Conservation (phyloP, 2,888 invertebrate genomes). For the Drosophila mercatorum region DNA sequence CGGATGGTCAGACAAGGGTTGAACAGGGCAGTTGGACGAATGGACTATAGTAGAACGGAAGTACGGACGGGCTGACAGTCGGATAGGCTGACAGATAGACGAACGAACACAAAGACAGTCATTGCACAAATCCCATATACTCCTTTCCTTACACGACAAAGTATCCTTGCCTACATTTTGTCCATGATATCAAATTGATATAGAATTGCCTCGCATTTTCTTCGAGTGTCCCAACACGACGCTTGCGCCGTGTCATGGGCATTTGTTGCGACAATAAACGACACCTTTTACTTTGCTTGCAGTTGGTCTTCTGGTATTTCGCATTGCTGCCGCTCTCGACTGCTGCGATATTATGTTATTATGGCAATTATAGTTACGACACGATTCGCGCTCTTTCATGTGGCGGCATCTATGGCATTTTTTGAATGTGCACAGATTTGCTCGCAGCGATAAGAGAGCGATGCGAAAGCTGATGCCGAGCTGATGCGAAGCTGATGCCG, state of each 20-base stretch:
- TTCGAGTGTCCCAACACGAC: conserved; percentile 17
- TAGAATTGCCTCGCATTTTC: conserved; percentile 9
- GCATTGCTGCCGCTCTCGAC: conserved; percentile 13
- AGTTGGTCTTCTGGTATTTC: conserved; percentile 31
- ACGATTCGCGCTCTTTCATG: conserved; percentile 58
- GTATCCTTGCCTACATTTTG: neutral
- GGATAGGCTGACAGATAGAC: neutral
- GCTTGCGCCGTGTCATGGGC: conserved; percentile 19
- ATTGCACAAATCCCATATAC: neutral
- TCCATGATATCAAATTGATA: neutral
- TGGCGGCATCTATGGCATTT: conserved; percentile 75
- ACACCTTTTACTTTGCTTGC: conserved; percentile 47
- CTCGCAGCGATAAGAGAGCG: conserved; percentile 42
- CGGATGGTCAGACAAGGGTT: neutral
- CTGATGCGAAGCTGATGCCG: conserved; percentile 28
- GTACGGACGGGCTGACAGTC: neutral
- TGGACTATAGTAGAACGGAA: too few species aligned
- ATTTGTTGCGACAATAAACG: conserved; percentile 46
- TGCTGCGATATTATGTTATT: conserved; percentile 76
- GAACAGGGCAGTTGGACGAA: too few species aligned
- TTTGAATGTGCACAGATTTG: conserved; percentile 59
- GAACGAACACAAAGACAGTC: neutral
- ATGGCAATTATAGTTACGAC: conserved; percentile 78
- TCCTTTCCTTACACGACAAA: neutral
- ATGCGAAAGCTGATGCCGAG: conserved; percentile 22